phyloP scores from a whole-genome alignment of 2,113 vertebrate species.

The Danionella cerebrum region DNA sequence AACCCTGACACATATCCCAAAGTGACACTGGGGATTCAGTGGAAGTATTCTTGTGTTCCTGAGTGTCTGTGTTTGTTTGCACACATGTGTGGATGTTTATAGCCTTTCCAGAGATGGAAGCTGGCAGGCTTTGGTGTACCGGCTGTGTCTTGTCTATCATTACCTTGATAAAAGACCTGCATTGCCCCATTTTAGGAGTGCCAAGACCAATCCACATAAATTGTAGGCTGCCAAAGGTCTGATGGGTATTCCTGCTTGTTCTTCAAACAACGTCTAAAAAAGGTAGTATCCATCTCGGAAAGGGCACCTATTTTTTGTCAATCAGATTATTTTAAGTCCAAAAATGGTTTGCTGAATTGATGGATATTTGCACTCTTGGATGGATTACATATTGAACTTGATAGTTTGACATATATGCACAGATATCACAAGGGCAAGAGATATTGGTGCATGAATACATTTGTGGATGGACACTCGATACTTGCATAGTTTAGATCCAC shows the following conservation, averaged over 20 bases:
- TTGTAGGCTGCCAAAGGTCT: constrained; percentile 60
- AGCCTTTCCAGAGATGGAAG: constrained; percentile 39
- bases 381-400: no score
- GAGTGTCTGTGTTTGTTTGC: constrained; percentile 10
- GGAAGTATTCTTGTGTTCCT: constrained; percentile 5
- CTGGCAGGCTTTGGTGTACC: constrained; percentile 50
- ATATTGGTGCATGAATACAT: no score
- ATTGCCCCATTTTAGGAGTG: constrained; percentile 57
- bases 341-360: not conserved
- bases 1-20: not conserved
- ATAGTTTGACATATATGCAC: no score
- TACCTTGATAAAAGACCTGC: constrained; percentile 71
- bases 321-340: no score
- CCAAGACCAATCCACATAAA: constrained; percentile 59
- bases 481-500: no score
- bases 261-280: constrained; percentile 29
- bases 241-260: constrained; percentile 62
- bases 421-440: no score
- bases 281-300: not conserved
- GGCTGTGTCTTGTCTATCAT: constrained; percentile 60
- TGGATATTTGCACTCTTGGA: no score
- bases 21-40: not conserved
- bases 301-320: constrained; percentile 7
- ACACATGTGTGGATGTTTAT: constrained; percentile 32
- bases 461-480: no score